phyloP scores from a whole-genome alignment of 2,797 vertebrate genomes.

The Rhabdomys pumilio region DNA sequence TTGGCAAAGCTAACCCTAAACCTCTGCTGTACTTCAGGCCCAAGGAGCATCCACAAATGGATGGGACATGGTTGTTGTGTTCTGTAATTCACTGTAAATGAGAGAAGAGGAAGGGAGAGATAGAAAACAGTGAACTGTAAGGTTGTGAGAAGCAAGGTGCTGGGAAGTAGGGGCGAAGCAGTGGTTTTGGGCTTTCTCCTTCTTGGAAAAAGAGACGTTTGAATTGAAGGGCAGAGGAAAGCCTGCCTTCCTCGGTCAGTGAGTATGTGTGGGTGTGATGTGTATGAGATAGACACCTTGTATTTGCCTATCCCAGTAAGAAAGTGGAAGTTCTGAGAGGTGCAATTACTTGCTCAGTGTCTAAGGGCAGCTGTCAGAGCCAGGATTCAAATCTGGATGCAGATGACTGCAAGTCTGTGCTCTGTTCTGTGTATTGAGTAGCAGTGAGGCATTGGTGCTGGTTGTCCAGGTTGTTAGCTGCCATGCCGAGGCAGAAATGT shows the following conservation, averaged over 20 bases:
- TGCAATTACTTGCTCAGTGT: constrained; percentile 14
- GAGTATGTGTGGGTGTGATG: background rate
- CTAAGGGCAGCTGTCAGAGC: background rate
- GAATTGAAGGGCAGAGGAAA: background rate
- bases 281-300: background rate
- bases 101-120: background rate
- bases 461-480: background rate
- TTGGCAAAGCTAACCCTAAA: background rate
- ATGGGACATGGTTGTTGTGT: background rate
- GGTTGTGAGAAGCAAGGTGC: background rate
- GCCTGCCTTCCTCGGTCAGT: constrained; percentile 26
- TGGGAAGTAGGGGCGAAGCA: background rate
- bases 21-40: background rate
- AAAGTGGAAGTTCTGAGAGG: constrained; percentile 49
- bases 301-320: constrained; percentile 33
- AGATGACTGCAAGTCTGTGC: background rate
- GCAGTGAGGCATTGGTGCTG: background rate
- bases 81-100: background rate
- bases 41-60: background rate
- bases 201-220: constrained; percentile 40
- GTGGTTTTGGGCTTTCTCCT: background rate
- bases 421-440: background rate
- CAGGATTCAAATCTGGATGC: constrained; percentile 29
- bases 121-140: constrained; percentile 15
- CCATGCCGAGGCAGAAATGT: background rate